A percentile compares a stretch with the other conserved stretches of the same genome.
phyloP scores from a whole-genome alignment of 1,140 invertebrate genomes.

The Bombus turneri region DNA sequence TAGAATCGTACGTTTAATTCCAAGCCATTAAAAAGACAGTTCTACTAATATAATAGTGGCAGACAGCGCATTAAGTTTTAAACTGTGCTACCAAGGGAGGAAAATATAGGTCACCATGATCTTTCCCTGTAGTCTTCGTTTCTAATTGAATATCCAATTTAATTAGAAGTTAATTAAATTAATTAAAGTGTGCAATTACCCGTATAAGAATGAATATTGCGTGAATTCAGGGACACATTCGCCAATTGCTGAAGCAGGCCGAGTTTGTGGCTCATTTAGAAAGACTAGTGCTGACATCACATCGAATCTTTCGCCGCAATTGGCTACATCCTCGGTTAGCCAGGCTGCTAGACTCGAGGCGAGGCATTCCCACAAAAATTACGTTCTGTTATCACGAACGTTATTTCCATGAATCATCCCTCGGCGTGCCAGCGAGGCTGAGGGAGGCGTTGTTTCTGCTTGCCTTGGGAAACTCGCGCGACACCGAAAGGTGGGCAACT shows the following conservation, averaged over 20 bases:
- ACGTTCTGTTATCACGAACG: conserved; percentile 42
- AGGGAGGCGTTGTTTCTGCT: conserved; percentile 48
- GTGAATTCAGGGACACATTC: conserved; percentile 73
- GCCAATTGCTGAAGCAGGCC: conserved; percentile 78
- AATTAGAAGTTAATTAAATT: no score
- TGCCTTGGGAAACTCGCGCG: conserved; percentile 17
- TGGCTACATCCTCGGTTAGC: conserved; percentile 56
- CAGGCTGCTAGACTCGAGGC: conserved; percentile 44
- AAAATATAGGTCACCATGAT: no score
- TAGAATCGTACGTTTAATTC: no score
- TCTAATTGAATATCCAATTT: no score
- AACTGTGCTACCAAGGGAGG: no score
- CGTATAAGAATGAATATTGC: neutral
- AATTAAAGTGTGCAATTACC: no score
- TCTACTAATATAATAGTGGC: no score
- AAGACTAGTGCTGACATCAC: conserved; percentile 55
- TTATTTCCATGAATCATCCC: conserved; percentile 49
- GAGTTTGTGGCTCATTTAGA: conserved; percentile 79
- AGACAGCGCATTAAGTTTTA: no score
- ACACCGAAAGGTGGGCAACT: conserved; percentile 21
- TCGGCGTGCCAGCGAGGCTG: conserved; percentile 17
- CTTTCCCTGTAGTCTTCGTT: no score
- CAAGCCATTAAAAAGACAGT: no score
- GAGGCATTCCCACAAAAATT: conserved; percentile 60
- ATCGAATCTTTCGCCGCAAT: conserved; percentile 60